A percentile compares a stretch with the other conserved stretches of the same genome.
Conservation (phyloP, 2,888 invertebrate genomes). For the Cosmia trapezina region DNA sequence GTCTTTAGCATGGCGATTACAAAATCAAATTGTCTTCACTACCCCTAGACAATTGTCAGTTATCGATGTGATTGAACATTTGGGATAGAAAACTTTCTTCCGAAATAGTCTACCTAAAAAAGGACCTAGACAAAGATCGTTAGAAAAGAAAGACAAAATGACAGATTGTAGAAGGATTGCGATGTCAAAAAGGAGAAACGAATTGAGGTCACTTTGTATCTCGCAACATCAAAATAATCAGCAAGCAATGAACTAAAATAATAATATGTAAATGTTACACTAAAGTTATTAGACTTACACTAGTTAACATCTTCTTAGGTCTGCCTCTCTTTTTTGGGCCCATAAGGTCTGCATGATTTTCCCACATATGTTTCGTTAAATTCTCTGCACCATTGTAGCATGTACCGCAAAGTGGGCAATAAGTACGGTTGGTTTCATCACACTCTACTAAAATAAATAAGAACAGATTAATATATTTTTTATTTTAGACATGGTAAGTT, state of each 20-base stretch:
- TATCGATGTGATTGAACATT: too few species aligned
- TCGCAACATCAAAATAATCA: background rate
- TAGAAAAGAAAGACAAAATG: too few species aligned
- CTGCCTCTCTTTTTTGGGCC: slow-evolving; percentile 86
- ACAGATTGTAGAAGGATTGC: too few species aligned
- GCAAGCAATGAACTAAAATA: background rate
- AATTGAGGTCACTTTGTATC: too few species aligned
- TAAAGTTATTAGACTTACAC: slow-evolving; percentile 72
- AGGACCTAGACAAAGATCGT: too few species aligned
- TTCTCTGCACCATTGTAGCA: slow-evolving; percentile 77
- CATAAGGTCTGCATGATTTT: slow-evolving; percentile 82
- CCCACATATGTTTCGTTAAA: slow-evolving; percentile 84
- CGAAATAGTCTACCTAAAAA: too few species aligned
- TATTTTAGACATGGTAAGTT: background rate
- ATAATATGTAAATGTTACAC: background rate
- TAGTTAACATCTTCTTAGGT: slow-evolving; percentile 82
- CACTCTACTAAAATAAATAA: slow-evolving; percentile 73
- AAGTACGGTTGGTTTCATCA: slow-evolving; percentile 75
- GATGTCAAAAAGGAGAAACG: too few species aligned
- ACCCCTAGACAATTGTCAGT: too few species aligned
- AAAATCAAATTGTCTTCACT: too few species aligned
- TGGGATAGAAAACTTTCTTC: too few species aligned
- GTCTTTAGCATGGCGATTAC: too few species aligned
- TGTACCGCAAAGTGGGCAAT: slow-evolving; percentile 82
- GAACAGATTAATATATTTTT: background rate